These are phyloP conservation scores for Drosophila malerkotliana DNA, from an alignment of 1,140 invertebrate genomes.

Conservation along the genomic window DNA sequence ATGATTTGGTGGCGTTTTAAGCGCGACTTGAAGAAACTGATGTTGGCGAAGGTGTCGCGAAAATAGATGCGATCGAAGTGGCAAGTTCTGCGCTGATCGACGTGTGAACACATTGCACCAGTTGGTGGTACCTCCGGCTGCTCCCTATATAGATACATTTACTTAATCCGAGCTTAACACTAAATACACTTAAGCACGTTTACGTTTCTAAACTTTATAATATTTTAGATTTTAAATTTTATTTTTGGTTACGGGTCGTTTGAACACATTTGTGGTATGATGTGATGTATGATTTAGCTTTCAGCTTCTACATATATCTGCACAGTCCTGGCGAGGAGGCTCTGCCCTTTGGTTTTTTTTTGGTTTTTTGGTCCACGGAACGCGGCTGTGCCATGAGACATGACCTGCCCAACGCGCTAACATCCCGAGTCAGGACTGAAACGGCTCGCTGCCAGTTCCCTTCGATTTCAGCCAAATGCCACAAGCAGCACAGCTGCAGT, in stretches of 20 bases:
- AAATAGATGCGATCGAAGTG: constrained; percentile 78
- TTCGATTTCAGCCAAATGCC: constrained; percentile 54
- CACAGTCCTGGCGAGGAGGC: constrained; percentile 21
- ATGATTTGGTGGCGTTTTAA: constrained; percentile 67
- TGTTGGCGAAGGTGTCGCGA: constrained; percentile 81
- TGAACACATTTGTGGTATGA: constrained; percentile 41
- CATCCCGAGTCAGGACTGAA: constrained; percentile 84
- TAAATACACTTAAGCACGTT: constrained; percentile 48
- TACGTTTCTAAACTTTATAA: constrained; percentile 12
- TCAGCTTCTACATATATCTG: constrained; percentile 27
- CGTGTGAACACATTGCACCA: constrained; percentile 77
- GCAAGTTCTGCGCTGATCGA: constrained; percentile 57
- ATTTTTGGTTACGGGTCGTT: constrained; percentile 10
- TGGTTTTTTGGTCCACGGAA: constrained; percentile 63
- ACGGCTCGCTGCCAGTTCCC: constrained; percentile 45
- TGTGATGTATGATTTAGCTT: constrained; percentile 15
- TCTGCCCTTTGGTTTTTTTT: constrained; percentile 18
- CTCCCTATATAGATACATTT: constrained; percentile 46
- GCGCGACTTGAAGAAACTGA: constrained; percentile 83
- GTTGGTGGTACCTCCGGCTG: constrained; percentile 39
- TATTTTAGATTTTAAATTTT: background rate
- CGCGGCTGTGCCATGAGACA: constrained; percentile 75
- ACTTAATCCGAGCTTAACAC: constrained; percentile 38
- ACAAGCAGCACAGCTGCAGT: constrained; percentile 15
- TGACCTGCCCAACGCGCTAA: constrained; percentile 84